Conservation (phyloP, 2,888 invertebrate genomes). For the Ormyrus rosae region DNA sequence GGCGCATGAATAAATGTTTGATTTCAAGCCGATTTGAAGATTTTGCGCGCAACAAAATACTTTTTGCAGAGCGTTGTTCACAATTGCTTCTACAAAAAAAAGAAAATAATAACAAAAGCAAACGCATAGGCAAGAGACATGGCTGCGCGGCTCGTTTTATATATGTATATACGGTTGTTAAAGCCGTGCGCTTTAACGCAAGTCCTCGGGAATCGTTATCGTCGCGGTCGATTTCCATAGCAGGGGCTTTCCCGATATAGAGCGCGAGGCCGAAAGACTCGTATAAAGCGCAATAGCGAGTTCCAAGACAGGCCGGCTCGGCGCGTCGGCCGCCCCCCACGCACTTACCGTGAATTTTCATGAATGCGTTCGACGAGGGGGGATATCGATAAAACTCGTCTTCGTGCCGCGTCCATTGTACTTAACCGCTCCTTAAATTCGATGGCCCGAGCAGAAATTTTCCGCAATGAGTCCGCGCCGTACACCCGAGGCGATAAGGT, state of each 20-base stretch:
- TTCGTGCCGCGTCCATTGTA: slow-evolving; percentile 30
- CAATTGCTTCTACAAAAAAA: too few species aligned
- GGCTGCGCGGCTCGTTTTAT: too few species aligned
- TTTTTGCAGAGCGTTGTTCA: too few species aligned
- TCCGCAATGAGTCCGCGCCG: slow-evolving; percentile 17
- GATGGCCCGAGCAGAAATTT: slow-evolving; percentile 36
- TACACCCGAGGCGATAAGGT: slow-evolving; percentile 25
- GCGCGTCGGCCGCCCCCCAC: too few species aligned
- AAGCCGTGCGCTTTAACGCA: not conserved
- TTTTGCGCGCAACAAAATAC: too few species aligned
- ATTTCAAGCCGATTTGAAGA: too few species aligned
- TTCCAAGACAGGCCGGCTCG: too few species aligned
- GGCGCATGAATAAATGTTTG: too few species aligned
- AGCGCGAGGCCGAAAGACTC: not conserved
- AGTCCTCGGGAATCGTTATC: slow-evolving; percentile 18
- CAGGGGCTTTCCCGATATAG: not conserved
- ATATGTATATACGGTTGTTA: not conserved
- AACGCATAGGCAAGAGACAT: too few species aligned
- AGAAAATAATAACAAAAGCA: too few species aligned
- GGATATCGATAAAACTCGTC: slow-evolving; percentile 36
- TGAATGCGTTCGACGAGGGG: slow-evolving; percentile 26
- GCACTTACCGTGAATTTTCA: slow-evolving; percentile 48
- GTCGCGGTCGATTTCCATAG: slow-evolving; percentile 26
- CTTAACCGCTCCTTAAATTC: slow-evolving; percentile 40
- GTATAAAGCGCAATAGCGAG: not conserved